phyloP scores from a whole-genome alignment of 1,140 invertebrate genomes.

The Drosophila subpulchrella region DNA sequence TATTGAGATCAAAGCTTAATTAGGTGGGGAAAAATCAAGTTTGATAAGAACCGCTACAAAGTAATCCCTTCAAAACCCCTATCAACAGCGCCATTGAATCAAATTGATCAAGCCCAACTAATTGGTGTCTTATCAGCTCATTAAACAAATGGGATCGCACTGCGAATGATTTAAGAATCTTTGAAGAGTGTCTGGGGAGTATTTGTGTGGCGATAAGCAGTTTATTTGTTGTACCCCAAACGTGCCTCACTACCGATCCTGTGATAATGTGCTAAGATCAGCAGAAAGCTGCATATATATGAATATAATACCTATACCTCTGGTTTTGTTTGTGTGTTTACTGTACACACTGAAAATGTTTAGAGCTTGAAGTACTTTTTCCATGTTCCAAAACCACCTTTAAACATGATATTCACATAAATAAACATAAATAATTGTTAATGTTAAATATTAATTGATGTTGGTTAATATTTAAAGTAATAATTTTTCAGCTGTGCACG shows the following conservation, averaged over 20 bases:
- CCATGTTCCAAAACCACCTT: neutral
- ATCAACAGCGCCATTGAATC: neutral
- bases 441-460: too few species aligned
- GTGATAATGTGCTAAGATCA: slow-evolving; percentile 45
- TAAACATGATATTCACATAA: too few species aligned
- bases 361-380: too few species aligned
- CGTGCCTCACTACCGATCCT: slow-evolving; percentile 3
- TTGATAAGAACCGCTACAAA: slow-evolving; percentile 2
- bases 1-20: slow-evolving; percentile 4
- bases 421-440: too few species aligned
- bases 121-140: slow-evolving; percentile 3
- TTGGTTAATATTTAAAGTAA: neutral
- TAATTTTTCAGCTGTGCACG: slow-evolving; percentile 16
- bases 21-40: neutral
- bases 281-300: slow-evolving; percentile 13
- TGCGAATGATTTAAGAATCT: slow-evolving; percentile 8
- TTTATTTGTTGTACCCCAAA: slow-evolving; percentile 33
- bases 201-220: slow-evolving; percentile 53
- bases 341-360: neutral
- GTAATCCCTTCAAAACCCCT: neutral
- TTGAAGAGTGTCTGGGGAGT: neutral
- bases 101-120: neutral
- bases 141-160: neutral
- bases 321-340: neutral
- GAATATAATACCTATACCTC: neutral